A percentile compares a stretch with the other conserved stretches of the same genome.
phyloP scores from a whole-genome alignment of 2,888 invertebrate genomes.

The Apotomis betuletana region DNA sequence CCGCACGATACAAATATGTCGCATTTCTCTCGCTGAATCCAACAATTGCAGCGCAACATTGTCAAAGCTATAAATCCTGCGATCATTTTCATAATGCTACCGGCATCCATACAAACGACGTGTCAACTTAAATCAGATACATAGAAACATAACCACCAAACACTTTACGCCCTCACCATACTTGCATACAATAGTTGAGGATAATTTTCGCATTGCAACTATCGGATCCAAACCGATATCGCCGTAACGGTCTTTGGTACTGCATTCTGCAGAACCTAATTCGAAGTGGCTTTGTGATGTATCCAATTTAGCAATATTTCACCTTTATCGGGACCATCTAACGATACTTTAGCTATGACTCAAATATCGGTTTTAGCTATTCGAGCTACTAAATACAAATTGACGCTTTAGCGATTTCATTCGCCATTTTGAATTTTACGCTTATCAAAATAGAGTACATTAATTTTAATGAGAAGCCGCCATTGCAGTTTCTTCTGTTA shows the following conservation, averaged over 20 bases:
- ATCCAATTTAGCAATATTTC: too few relatives aligned
- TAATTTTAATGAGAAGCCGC: too few relatives aligned
- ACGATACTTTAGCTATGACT: too few relatives aligned
- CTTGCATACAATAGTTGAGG: conserved; percentile 58
- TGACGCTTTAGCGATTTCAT: too few relatives aligned
- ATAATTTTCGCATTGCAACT: conserved; percentile 80
- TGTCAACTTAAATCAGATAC: conserved; percentile 78
- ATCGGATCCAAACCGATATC: conserved; percentile 76
- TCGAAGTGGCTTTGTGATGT: too few relatives aligned
- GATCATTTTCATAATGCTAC: conserved; percentile 41
- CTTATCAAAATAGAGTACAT: too few relatives aligned
- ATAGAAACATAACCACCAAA: conserved; percentile 77
- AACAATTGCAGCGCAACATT: conserved; percentile 20
- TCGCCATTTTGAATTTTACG: too few relatives aligned
- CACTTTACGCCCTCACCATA: conserved; percentile 74
- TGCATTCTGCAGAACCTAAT: conserved; percentile 66
- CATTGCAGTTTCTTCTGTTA: too few relatives aligned
- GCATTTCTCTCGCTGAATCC: not conserved
- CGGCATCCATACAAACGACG: conserved; percentile 43
- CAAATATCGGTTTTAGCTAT: too few relatives aligned
- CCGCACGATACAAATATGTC: not conserved
- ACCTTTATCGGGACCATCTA: too few relatives aligned
- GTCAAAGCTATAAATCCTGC: conserved; percentile 30
- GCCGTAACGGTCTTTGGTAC: conserved; percentile 73
- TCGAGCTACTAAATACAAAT: too few relatives aligned